Percentiles rank a stretch among this genome's conserved stretches.
Evolutionary conservation across 2,888 invertebrate genomes (phyloP).

Genomic region (Miltochrista miniata): DNA sequence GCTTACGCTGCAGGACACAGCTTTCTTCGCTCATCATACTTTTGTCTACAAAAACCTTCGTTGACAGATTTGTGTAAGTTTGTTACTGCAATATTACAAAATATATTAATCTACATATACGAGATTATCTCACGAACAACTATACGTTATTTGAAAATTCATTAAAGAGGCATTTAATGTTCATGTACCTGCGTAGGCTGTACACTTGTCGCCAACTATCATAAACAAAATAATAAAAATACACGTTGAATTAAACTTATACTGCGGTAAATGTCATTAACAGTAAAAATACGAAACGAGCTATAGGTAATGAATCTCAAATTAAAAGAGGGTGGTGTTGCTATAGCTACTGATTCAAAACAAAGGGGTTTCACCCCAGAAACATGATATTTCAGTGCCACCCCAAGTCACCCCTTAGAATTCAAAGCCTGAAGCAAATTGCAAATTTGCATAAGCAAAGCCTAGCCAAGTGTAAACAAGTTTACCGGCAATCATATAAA

Average conservation of each 20-base stretch:
- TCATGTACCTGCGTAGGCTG: too few species aligned
- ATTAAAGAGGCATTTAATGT: too few species aligned
- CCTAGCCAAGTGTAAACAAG: constrained; percentile 16
- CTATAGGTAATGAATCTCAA: constrained; percentile 15
- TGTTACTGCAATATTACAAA: not conserved
- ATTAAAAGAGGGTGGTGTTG: constrained; percentile 25
- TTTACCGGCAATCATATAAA: not conserved
- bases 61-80: not conserved
- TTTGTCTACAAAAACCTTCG: constrained; percentile 1
- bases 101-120: not conserved
- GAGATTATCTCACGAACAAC: too few species aligned
- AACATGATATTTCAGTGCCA: constrained; percentile 29
- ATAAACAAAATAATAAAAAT: too few species aligned
- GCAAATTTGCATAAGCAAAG: constrained; percentile 32
- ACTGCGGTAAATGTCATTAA: constrained; percentile 12
- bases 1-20: constrained; percentile 27
- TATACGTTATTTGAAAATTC: too few species aligned
- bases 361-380: constrained; percentile 49
- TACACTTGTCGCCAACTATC: too few species aligned
- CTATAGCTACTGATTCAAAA: constrained; percentile 37
- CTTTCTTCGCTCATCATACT: constrained; percentile 16
- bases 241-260: not conserved
- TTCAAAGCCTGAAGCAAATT: constrained; percentile 25
- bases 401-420: constrained; percentile 15
- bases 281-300: constrained; percentile 10